phyloP scores from a whole-genome alignment of 2,888 invertebrate genomes.

The Drosophila flavopinicola region DNA sequence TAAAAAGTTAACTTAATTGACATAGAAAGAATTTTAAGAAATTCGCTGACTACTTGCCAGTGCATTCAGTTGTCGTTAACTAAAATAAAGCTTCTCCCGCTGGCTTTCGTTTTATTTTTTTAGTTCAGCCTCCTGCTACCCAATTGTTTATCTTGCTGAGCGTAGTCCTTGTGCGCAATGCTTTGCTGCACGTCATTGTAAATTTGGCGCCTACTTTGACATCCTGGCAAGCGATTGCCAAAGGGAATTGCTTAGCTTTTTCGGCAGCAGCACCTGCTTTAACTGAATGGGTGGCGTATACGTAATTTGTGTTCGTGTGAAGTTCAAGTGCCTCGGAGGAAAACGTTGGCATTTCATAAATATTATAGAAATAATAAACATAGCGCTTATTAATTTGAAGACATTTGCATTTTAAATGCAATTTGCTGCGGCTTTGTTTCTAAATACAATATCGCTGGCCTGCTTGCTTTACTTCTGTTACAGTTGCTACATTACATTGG shows the following conservation, averaged over 20 bases:
- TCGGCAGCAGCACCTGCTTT: constrained; percentile 38
- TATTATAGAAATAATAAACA: constrained; percentile 26
- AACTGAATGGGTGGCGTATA: constrained; percentile 44
- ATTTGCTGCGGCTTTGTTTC: constrained; percentile 14
- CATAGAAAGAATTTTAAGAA: no score
- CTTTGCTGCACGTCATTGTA: constrained; percentile 38
- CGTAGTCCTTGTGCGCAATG: constrained; percentile 30
- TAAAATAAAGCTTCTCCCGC: not conserved
- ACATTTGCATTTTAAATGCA: constrained; percentile 54
- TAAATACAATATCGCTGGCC: not conserved
- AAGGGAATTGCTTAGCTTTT: constrained; percentile 45
- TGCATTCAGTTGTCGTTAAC: not conserved
- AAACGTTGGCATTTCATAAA: constrained; percentile 27
- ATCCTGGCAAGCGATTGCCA: constrained; percentile 34
- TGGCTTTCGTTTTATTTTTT: not conserved
- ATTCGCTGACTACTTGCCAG: no score
- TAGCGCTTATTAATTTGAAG: constrained; percentile 26
- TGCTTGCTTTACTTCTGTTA: constrained; percentile 10
- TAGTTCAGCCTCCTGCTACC: constrained; percentile 13
- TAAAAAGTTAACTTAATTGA: no score
- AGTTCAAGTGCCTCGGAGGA: constrained; percentile 29
- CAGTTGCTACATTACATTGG: constrained; percentile 98
- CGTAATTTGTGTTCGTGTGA: constrained; percentile 34
- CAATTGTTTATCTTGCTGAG: constrained; percentile 42
- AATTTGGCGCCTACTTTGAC: constrained; percentile 62